phyloP scores from a whole-genome alignment of 2,888 invertebrate species.

The Netelia fuscicornis region DNA sequence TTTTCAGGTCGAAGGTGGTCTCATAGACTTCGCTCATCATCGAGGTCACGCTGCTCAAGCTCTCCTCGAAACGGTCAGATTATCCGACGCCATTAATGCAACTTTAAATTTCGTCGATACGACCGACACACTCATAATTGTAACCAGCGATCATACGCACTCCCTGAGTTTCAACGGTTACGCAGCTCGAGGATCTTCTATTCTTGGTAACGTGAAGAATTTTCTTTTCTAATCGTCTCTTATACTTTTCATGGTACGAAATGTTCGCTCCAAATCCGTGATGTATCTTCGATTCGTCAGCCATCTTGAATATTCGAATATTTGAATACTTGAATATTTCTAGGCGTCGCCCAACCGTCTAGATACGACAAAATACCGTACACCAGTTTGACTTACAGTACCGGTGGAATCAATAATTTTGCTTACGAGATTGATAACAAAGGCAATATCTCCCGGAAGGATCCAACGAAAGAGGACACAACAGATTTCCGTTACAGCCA shows the following conservation, averaged over 20 bases:
- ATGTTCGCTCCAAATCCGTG: not conserved
- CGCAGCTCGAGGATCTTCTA: slow-evolving; percentile 88
- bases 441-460: slow-evolving; percentile 85
- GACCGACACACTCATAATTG: slow-evolving; percentile 92
- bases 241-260: no score
- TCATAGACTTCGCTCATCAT: slow-evolving; percentile 95
- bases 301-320: slow-evolving; percentile 7
- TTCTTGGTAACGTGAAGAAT: slow-evolving; percentile 87
- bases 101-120: slow-evolving; percentile 88
- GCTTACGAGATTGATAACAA: slow-evolving; percentile 86
- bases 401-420: slow-evolving; percentile 89
- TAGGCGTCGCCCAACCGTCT: slow-evolving; percentile 89
- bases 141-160: slow-evolving; percentile 94
- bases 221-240: not conserved
- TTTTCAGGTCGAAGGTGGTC: slow-evolving; percentile 92
- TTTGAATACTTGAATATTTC: slow-evolving; percentile 64
- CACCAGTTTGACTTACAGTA: slow-evolving; percentile 92
- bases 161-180: slow-evolving; percentile 92
- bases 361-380: slow-evolving; percentile 89
- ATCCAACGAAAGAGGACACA: slow-evolving; percentile 87
- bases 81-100: slow-evolving; percentile 91
- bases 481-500: slow-evolving; percentile 90
- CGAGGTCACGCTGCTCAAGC: slow-evolving; percentile 91
- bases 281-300: not conserved
- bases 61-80: slow-evolving; percentile 91